Evolutionary conservation across 2,797 vertebrate genomes (phyloP).

Genomic region (Erpetoichthys calabaricus): DNA sequence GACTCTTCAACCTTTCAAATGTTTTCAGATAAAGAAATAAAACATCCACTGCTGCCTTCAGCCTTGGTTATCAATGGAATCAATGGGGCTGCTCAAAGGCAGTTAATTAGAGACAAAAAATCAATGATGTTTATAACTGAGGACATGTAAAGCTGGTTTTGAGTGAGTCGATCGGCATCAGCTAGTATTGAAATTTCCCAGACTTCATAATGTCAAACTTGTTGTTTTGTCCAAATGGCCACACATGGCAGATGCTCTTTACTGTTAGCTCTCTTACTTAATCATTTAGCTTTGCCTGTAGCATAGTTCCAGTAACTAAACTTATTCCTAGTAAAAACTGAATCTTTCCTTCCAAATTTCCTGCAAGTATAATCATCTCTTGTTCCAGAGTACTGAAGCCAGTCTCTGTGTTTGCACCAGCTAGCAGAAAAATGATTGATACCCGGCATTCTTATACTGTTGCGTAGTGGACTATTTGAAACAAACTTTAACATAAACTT

Average conservation of each 20-base stretch:
- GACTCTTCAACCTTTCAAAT: too few relatives aligned
- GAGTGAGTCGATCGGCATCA: slow-evolving; percentile 6
- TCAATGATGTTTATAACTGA: neutral
- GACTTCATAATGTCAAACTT: slow-evolving; percentile 3
- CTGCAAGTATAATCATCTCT: neutral
- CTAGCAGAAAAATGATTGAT: too few relatives aligned
- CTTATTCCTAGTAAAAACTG: neutral
- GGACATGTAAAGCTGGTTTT: slow-evolving; percentile 8
- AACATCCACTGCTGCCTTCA: too few relatives aligned
- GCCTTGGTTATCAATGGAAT: too few relatives aligned
- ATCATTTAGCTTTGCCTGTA: slow-evolving; percentile 1
- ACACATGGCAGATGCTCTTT: slow-evolving; percentile 2
- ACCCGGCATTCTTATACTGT: too few relatives aligned
- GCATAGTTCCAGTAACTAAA: slow-evolving; percentile 1
- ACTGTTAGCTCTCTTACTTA: neutral
- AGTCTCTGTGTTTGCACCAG: too few relatives aligned
- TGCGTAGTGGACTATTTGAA: too few relatives aligned
- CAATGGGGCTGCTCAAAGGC: too few relatives aligned
- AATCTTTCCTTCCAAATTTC: neutral
- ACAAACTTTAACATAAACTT: too few relatives aligned
- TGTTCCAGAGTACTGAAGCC: too few relatives aligned
- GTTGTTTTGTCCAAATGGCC: slow-evolving; percentile 8
- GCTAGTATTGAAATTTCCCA: slow-evolving; percentile 9
- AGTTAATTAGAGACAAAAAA: too few relatives aligned
- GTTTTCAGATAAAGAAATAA: too few relatives aligned